A percentile compares a stretch with the other conserved stretches of the same genome.
These are phyloP conservation scores for Thecophora atra DNA, from an alignment of 2,888 invertebrate species.

Conservation along the genomic window DNA sequence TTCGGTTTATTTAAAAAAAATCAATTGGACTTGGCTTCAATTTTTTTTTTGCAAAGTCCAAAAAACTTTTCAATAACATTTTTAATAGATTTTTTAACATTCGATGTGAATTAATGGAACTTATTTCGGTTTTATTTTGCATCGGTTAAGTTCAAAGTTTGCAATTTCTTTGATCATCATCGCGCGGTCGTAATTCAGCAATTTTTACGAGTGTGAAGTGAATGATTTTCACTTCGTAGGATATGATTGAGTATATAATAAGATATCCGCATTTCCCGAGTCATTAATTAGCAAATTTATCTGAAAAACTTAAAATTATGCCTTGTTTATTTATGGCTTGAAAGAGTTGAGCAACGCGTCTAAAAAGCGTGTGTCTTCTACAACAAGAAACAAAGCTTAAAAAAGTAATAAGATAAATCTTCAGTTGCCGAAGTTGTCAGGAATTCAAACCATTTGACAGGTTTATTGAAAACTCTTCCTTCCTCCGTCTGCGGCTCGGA, in stretches of 20 bases:
- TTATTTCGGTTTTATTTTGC: no score
- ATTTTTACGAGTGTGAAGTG: neutral
- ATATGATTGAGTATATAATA: neutral
- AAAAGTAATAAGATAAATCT: neutral
- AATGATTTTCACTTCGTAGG: neutral
- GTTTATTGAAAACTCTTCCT: slow-evolving; percentile 8
- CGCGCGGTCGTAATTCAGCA: neutral
- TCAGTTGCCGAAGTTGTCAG: neutral
- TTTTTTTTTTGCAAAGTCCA: no score
- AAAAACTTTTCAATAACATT: no score
- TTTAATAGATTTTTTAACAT: no score
- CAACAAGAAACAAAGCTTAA: neutral
- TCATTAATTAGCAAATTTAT: slow-evolving; percentile 8
- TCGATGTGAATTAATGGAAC: no score
- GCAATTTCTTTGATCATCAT: neutral
- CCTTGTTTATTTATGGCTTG: neutral
- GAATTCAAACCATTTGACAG: neutral
- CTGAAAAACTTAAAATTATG: neutral
- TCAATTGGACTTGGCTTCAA: no score
- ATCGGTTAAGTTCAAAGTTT: neutral
- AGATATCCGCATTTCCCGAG: neutral
- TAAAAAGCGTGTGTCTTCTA: no score
- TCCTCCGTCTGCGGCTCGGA: neutral
- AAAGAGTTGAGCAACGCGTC: no score
- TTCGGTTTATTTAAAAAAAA: no score